phyloP scores from a whole-genome alignment of 2,888 invertebrate species.

The Atethmia centrago region DNA sequence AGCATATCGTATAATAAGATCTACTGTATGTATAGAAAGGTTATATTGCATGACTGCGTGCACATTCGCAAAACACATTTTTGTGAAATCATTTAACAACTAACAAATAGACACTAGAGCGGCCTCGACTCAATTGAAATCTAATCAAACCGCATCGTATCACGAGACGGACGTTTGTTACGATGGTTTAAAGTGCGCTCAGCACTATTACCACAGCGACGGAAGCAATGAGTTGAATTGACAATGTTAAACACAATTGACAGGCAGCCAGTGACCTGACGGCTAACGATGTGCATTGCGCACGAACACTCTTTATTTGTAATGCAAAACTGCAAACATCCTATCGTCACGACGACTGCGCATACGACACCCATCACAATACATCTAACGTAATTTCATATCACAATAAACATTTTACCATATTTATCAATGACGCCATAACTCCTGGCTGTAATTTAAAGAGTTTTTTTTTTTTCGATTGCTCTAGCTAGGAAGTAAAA shows the following conservation, averaged over 20 bases:
- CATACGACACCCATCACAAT: slow-evolving; percentile 58
- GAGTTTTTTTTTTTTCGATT: slow-evolving; percentile 45
- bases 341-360: slow-evolving; percentile 73
- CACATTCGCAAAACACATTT: slow-evolving; percentile 70
- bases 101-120: slow-evolving; percentile 64
- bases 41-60: slow-evolving; percentile 73
- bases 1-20: slow-evolving; percentile 52
- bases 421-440: slow-evolving; percentile 56
- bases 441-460: slow-evolving; percentile 49
- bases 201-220: slow-evolving; percentile 72
- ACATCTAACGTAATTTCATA: slow-evolving; percentile 33
- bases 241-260: slow-evolving; percentile 77
- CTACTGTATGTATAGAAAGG: slow-evolving; percentile 66
- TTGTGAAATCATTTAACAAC: slow-evolving; percentile 70
- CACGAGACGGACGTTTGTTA: slow-evolving; percentile 67
- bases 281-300: slow-evolving; percentile 71
- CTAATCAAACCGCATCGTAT: slow-evolving; percentile 74
- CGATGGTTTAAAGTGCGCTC: slow-evolving; percentile 69
- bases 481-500: slow-evolving; percentile 67
- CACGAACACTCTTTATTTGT: slow-evolving; percentile 81
- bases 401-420: slow-evolving; percentile 37
- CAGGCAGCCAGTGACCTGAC: slow-evolving; percentile 75
- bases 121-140: slow-evolving; percentile 78
- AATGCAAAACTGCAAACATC: slow-evolving; percentile 85
- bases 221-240: slow-evolving; percentile 77